Evolutionary conservation across 2,888 invertebrate genomes (phyloP), one percentile per base, ranked within the genome.

Genomic region (Rhimphoctona megacephalus): DNA sequence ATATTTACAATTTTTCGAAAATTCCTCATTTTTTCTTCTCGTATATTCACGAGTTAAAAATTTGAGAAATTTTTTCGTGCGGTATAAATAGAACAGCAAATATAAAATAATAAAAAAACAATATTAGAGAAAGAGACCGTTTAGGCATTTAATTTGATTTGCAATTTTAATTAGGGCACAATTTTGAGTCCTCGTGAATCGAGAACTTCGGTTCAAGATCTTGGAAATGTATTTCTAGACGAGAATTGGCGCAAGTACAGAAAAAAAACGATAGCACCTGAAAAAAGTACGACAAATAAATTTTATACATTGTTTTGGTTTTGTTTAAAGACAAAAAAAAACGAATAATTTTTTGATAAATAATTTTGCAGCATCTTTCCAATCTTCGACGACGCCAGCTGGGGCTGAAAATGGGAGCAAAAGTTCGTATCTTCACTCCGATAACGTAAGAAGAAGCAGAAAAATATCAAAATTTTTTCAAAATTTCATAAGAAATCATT

Each of bases 201-300:
- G 5, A 83, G 52, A 67, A 91, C 88, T 46, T 86, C 91, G n/a
- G 82, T 90, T 43, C 73, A 83, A 9, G 93, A 93, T 74, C 52
- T 92, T 22, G 70, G 87, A 17, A 88, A 88, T 19, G 91, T 92
- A 22, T 57, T 93, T 33, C 87, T 82, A 33, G 87, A 92, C 30
- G 89, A 87, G n/a, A 90, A 91, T 64, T 92, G 93, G 93, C 80
- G 90, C n/a, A 64, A 89, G 57, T 92, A 91, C 81, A 90, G 78
- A 81, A 87, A 77, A 46, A 90, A 89, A 61, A 73, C 86, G n/a
- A 66, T 81, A 43, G 72, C 69, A 17, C 66, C 25, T 36, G 74
- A 83, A 69, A 52, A 61, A 80, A 86, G 88, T 85, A 61, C n/a
- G 77, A 36, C 30, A 69, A 79, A 49, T 9, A 22, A 43, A 39